Conservation (phyloP, 2,113 vertebrate genomes). For the Ahaetulla prasina region DNA sequence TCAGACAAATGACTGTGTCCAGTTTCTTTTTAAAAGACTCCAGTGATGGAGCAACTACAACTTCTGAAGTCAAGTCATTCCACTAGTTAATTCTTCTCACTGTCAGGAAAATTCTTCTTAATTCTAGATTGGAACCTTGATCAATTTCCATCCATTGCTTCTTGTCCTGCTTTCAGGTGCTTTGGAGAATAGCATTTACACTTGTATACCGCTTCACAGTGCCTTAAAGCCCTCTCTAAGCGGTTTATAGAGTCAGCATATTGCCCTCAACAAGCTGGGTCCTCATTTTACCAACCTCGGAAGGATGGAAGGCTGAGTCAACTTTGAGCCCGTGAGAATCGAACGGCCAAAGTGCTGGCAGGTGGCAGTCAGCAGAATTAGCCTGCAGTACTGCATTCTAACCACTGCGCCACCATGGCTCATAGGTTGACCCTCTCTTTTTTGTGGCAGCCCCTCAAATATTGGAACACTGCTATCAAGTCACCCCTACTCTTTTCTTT, state of each 20-base stretch:
- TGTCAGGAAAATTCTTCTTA: background rate
- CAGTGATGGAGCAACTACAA: background rate
- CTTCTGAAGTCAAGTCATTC: background rate
- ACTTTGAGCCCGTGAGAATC: too few species aligned
- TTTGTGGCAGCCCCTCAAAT: background rate
- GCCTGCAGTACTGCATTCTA: too few species aligned
- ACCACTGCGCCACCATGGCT: too few species aligned
- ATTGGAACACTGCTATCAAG: background rate
- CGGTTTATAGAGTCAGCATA: too few species aligned
- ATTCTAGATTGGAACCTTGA: background rate
- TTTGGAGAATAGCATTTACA: background rate
- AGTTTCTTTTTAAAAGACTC: background rate
- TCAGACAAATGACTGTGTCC: background rate
- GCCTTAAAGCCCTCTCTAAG: too few species aligned
- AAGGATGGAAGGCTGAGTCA: too few species aligned
- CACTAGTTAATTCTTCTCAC: background rate
- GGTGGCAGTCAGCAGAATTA: too few species aligned
- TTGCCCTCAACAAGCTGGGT: too few species aligned
- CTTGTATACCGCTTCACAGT: too few species aligned
- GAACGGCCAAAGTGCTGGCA: too few species aligned
- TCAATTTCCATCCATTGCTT: background rate
- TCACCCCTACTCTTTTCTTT: background rate
- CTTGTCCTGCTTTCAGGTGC: background rate
- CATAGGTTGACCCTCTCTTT: background rate
- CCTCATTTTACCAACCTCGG: too few species aligned